These are phyloP conservation scores for Lasiurus cinereus DNA, from an alignment of 2,113 vertebrate species.

Conservation along the genomic window DNA sequence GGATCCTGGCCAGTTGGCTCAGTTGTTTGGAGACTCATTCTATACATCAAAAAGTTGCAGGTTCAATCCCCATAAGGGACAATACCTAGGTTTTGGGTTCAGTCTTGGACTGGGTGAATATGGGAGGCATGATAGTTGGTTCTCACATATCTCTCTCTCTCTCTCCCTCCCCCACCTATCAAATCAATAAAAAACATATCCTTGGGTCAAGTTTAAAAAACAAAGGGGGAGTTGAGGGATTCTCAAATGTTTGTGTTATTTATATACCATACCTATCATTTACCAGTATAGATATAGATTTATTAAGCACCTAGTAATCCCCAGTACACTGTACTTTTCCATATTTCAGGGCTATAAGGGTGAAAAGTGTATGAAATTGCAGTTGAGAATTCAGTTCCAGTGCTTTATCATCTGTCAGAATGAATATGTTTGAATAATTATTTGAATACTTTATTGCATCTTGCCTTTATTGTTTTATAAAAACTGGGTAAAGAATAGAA, in stretches of 20 bases:
- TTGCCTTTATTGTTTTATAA: slow-evolving; percentile 56
- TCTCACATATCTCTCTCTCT: too few species aligned
- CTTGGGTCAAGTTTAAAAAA: not conserved
- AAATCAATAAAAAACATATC: too few species aligned
- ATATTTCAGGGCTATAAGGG: not conserved
- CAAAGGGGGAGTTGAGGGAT: not conserved
- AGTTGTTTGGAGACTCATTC: not conserved
- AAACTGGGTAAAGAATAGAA: slow-evolving; percentile 46
- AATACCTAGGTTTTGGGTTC: not conserved
- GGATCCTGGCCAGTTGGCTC: not conserved
- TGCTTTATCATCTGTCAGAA: slow-evolving; percentile 5
- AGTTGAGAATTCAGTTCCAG: not conserved
- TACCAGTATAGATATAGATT: not conserved
- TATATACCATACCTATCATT: slow-evolving; percentile 21
- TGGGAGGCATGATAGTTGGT: too few species aligned
- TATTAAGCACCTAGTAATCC: not conserved
- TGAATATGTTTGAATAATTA: slow-evolving; percentile 57
- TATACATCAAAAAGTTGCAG: not conserved
- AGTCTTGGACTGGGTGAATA: too few species aligned
- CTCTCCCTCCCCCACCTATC: too few species aligned
- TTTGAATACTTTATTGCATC: slow-evolving; percentile 67
- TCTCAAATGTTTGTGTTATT: slow-evolving; percentile 35
- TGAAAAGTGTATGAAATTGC: not conserved
- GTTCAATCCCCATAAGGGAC: not conserved
- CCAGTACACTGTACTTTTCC: not conserved